Evolutionary conservation across 2,888 invertebrate species (phyloP), one percentile per base, ranked within the genome.

Genomic region (Drosophila trichaetosa): DNA sequence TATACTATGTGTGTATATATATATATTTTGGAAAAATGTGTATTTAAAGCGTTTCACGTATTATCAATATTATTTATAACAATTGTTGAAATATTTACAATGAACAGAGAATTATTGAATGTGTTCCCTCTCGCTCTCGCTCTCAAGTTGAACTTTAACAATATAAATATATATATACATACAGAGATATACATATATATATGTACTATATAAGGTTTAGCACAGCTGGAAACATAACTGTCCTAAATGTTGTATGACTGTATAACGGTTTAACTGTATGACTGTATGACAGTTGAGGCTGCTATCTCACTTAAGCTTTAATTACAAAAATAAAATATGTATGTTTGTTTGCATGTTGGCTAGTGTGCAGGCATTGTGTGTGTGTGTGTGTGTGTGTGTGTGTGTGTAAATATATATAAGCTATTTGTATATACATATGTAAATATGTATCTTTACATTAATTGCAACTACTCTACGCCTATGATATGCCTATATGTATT

Each of bases 261-360:
- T 77, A 42, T 66, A 59, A 75, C 54, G 48, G 59, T 51, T 68
- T 67, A 74, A 64, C 75, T 60, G 78, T 73, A 69, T 77, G 78
- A 78, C 78, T 78, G 78, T 78, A 71, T 75, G 58, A 79, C 77
- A 78, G 77, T 79, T 78, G 71, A 75, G 68, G 76, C 75, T 76
- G 62, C 69, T 57, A 68, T 61, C 61, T 63, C 48, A 49, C 74
- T 66, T 71, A 71, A n/a, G 52, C 24, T 54, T 64, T 78, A 78
- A 66, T 66, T 79, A 78, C 70, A 66, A 52, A 58, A 63, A 40
- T 71, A 52, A 49, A 42, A 31, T 51, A 48, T 62, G 51, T 51
- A 34, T 60, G 51, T n/a, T 16, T 61, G 38, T 49, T 6, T 40
- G 46, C 51, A 42, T 42, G 29, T 46, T 38, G 60, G 38, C 53